Percentiles rank a stretch among this genome's conserved stretches.
Evolutionary conservation across 2,888 invertebrate genomes (phyloP).

Genomic region (Rhagium mordax): DNA sequence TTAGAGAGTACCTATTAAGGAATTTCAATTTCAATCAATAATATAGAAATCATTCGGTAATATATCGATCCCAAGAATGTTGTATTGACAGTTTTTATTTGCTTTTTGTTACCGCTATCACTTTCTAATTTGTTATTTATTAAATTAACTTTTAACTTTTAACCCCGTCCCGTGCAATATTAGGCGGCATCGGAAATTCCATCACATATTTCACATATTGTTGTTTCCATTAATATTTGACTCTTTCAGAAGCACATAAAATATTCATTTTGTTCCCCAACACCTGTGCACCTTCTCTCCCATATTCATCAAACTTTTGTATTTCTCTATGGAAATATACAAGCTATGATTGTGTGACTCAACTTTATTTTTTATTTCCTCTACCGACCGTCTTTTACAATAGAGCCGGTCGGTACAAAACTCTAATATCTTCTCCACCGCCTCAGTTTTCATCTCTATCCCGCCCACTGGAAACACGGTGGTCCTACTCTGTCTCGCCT

Average conservation of each 20-base stretch:
- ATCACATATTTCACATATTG: slow-evolving; percentile 55
- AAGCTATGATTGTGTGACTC: slow-evolving; percentile 54
- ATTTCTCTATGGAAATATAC: slow-evolving; percentile 63
- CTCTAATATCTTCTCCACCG: slow-evolving; percentile 34
- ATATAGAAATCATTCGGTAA: slow-evolving; percentile 34
- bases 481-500: neutral
- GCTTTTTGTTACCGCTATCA: slow-evolving; percentile 32
- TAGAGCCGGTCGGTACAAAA: slow-evolving; percentile 42
- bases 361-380: slow-evolving; percentile 57
- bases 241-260: slow-evolving; percentile 46
- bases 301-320: slow-evolving; percentile 68
- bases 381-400: slow-evolving; percentile 45
- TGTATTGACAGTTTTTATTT: slow-evolving; percentile 41
- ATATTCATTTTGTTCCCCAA: slow-evolving; percentile 52
- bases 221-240: slow-evolving; percentile 50
- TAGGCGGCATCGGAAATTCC: slow-evolving; percentile 54
- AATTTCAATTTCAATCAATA: slow-evolving; percentile 20
- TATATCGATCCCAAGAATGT: slow-evolving; percentile 40
- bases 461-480: slow-evolving; percentile 25
- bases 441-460: slow-evolving; percentile 40
- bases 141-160: slow-evolving; percentile 47
- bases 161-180: slow-evolving; percentile 45
- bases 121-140: slow-evolving; percentile 49
- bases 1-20: slow-evolving; percentile 30
- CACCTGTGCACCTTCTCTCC: slow-evolving; percentile 65